A percentile compares a stretch with the other conserved stretches of the same genome.
These are phyloP conservation scores for Torymus aiolomorphi DNA, from an alignment of 2,888 invertebrate genomes.

Conservation along the genomic window DNA sequence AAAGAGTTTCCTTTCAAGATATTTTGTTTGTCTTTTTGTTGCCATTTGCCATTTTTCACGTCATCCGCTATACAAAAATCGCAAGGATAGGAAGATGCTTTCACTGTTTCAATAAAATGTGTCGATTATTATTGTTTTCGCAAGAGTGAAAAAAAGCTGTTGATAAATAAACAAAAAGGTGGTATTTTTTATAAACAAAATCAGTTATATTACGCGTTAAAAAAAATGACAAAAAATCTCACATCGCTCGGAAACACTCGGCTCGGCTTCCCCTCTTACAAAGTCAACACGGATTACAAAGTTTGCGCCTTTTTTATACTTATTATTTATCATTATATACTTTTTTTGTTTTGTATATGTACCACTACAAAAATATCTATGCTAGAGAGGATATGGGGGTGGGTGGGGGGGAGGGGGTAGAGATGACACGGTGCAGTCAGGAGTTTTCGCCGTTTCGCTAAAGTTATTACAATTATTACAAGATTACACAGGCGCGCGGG, in stretches of 20 bases:
- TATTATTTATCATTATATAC: background rate
- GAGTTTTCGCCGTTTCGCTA: slow-evolving; percentile 47
- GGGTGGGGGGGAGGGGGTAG: too few relatives aligned
- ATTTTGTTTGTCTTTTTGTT: background rate
- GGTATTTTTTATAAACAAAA: slow-evolving; percentile 37
- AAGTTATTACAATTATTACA: slow-evolving; percentile 56
- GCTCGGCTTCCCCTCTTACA: slow-evolving; percentile 33
- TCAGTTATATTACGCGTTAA: slow-evolving; percentile 29
- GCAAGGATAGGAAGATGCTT: slow-evolving; percentile 35
- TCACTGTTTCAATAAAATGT: background rate
- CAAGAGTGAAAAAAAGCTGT: slow-evolving; percentile 26
- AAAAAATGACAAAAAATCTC: slow-evolving; percentile 45
- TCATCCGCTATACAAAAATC: slow-evolving; percentile 34
- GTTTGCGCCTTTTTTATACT: slow-evolving; percentile 34
- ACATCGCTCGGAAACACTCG: slow-evolving; percentile 51
- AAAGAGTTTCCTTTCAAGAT: slow-evolving; percentile 33
- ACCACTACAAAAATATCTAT: slow-evolving; percentile 60
- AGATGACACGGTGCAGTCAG: slow-evolving; percentile 50
- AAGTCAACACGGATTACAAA: slow-evolving; percentile 49
- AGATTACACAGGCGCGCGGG: slow-evolving; percentile 52
- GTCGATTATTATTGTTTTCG: background rate
- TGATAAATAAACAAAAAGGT: slow-evolving; percentile 35
- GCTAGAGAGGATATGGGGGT: slow-evolving; percentile 51
- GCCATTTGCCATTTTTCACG: slow-evolving; percentile 7
- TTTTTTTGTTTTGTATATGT: slow-evolving; percentile 41